These are phyloP conservation scores for Pygocentrus nattereri DNA, from an alignment of 2,797 vertebrate genomes.

Conservation along the genomic window DNA sequence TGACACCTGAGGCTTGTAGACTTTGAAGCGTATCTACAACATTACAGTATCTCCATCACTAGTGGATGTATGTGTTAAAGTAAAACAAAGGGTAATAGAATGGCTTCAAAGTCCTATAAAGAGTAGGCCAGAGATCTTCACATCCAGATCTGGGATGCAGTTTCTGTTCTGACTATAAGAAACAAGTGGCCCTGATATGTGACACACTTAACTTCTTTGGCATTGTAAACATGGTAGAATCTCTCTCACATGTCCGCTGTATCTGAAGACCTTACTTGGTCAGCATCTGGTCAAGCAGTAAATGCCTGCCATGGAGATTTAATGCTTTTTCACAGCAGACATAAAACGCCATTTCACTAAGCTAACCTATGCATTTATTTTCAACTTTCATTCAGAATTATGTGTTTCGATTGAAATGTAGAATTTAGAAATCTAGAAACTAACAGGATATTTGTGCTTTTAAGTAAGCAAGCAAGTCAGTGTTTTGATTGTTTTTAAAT, in stretches of 20 bases:
- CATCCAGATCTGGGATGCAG: too few relatives aligned
- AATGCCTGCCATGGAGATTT: background rate
- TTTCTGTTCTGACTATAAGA: background rate
- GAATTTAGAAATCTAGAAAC: too few relatives aligned
- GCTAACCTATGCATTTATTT: too few relatives aligned
- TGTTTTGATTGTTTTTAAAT: too few relatives aligned
- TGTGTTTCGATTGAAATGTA: too few relatives aligned
- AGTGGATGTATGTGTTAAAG: background rate
- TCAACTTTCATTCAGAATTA: too few relatives aligned
- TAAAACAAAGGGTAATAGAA: too few relatives aligned
- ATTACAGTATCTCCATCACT: background rate
- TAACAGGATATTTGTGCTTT: too few relatives aligned
- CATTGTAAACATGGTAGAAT: background rate
- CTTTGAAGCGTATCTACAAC: background rate
- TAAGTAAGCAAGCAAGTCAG: too few relatives aligned
- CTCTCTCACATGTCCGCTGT: background rate
- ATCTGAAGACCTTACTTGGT: constrained; percentile 21
- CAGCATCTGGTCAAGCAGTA: constrained; percentile 8
- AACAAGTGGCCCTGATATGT: constrained; percentile 28
- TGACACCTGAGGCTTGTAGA: background rate
- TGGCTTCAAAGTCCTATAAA: background rate
- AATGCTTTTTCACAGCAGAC: background rate
- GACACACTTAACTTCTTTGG: constrained; percentile 44
- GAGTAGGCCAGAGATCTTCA: too few relatives aligned
- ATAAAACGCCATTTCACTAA: too few relatives aligned